Conservation (phyloP, 2,113 vertebrate genomes). For the Xenopus borealis region DNA sequence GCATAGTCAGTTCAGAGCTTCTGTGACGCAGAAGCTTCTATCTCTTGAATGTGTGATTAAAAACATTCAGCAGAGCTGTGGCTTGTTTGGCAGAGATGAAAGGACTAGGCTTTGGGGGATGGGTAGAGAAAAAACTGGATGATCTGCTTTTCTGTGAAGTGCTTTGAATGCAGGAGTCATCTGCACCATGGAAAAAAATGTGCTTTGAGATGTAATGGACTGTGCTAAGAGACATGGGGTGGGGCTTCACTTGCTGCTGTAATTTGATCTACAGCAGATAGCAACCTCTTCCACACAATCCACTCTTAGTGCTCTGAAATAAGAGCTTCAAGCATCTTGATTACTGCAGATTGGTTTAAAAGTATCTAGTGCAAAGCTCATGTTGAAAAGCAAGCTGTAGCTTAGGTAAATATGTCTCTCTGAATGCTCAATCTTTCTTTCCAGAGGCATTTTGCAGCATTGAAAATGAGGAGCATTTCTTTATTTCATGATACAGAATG, state of each 20-base stretch:
- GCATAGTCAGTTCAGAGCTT: constrained; percentile 86
- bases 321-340: constrained; percentile 68
- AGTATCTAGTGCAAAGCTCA: constrained; percentile 59
- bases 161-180: constrained; percentile 77
- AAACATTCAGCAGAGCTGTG: constrained; percentile 81
- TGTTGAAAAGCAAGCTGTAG: constrained; percentile 53
- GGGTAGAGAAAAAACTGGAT: constrained; percentile 64
- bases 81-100: constrained; percentile 78
- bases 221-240: constrained; percentile 84
- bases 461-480: constrained; percentile 53
- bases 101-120: constrained; percentile 73
- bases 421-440: constrained; percentile 46
- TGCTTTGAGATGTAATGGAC: constrained; percentile 84
- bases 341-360: constrained; percentile 67
- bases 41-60: constrained; percentile 88
- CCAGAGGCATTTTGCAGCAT: constrained; percentile 60
- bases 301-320: constrained; percentile 68
- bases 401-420: constrained; percentile 54
- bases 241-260: constrained; percentile 82
- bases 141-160: constrained; percentile 73
- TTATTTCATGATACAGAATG: constrained; percentile 49
- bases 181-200: constrained; percentile 79
- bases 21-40: constrained; percentile 77
- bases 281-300: constrained; percentile 76
- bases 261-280: constrained; percentile 91